Conservation (phyloP, 1,140 invertebrate genomes). For the Asbolus verrucosus region DNA sequence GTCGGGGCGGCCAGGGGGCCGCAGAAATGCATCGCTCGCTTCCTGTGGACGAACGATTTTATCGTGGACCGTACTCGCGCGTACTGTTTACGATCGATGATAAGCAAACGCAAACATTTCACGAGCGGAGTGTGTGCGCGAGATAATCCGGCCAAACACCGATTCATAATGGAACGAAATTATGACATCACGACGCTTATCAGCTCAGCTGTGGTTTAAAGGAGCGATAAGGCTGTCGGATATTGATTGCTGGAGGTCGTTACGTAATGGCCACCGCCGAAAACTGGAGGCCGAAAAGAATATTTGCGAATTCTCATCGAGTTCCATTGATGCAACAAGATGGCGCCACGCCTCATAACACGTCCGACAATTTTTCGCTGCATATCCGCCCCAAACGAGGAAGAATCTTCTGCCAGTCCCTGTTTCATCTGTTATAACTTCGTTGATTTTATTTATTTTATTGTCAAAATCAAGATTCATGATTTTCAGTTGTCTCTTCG, state of each 20-base stretch:
- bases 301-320: background rate
- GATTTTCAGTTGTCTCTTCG: conserved; percentile 47
- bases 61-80: no score
- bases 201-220: background rate
- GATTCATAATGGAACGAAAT: conserved; percentile 16
- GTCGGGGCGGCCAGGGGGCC: no score
- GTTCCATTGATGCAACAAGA: background rate
- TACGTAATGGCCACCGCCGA: background rate
- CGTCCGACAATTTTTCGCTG: no score
- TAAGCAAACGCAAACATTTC: no score
- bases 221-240: conserved; percentile 11
- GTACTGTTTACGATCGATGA: conserved; percentile 1
- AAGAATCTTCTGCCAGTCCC: no score
- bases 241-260: background rate
- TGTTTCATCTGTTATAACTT: no score
- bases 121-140: background rate
- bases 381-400: no score
- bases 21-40: no score
- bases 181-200: conserved; percentile 27
- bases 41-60: no score
- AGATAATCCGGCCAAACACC: background rate
- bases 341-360: no score
- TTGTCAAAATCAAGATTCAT: no score
- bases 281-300: background rate
- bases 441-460: no score